Percentiles rank a stretch among this genome's conserved stretches.
Evolutionary conservation across 2,888 invertebrate species (phyloP).

Genomic region (Liodrosophila aerea): DNA sequence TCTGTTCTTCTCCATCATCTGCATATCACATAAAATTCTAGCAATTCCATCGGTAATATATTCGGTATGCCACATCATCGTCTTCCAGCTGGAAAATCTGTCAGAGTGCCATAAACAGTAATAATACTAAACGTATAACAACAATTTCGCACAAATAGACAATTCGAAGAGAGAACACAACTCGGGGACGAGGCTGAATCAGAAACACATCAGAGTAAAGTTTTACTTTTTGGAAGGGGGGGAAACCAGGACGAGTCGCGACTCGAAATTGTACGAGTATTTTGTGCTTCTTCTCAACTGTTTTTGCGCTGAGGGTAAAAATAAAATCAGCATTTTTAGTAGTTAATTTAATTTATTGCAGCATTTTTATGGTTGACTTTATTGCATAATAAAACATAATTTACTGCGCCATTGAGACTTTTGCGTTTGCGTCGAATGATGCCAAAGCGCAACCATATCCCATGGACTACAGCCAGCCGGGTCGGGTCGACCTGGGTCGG

Average conservation of each 20-base stretch:
- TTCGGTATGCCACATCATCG: constrained; percentile 15
- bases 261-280: not conserved
- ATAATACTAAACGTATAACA: constrained; percentile 30
- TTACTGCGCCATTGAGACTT: constrained; percentile 82
- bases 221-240: constrained; percentile 9
- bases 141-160: constrained; percentile 30
- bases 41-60: constrained; percentile 14
- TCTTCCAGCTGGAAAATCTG: constrained; percentile 29
- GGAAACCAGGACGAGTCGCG: constrained; percentile 29
- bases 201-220: constrained; percentile 25
- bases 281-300: no score
- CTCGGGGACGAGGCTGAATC: constrained; percentile 2
- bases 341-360: constrained; percentile 83
- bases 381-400: constrained; percentile 83
- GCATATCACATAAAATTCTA: not conserved
- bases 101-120: constrained; percentile 28
- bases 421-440: constrained; percentile 74
- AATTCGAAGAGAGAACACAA: constrained; percentile 7
- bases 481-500: constrained; percentile 1
- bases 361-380: constrained; percentile 83
- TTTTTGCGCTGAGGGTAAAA: constrained; percentile 66
- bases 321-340: constrained; percentile 83
- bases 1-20: not conserved
- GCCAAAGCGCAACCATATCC: constrained; percentile 69
- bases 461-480: constrained; percentile 18